Evolutionary conservation across 2,888 invertebrate genomes (phyloP), one percentile per base, ranked within the genome.

Genomic region (Baronia brevicornis): DNA sequence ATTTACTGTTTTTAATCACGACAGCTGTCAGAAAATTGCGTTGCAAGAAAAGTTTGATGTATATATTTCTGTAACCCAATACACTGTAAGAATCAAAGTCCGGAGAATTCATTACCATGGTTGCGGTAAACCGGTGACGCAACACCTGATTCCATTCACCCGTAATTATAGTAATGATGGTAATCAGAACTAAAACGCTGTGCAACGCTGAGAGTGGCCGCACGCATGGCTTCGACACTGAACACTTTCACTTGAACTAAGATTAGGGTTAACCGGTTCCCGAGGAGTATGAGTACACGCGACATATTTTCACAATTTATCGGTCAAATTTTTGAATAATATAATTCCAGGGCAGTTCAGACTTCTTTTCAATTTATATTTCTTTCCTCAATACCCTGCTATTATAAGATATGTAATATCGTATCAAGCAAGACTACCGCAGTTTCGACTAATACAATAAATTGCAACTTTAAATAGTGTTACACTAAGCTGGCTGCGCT

Each of bases 81-180:
- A n/a, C n/a, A 17, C 8, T 27, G 10, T 28, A 33, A 33, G 12
- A 21, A 11, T 7, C 2, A 7, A 12, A 2, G 18, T 5, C 17
- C 28, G 22, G 12, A 15, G 18, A 33, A 28, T 15, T 33, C 17
- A 28, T 28, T 33, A 23, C 28, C 20, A 14, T 29, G 17, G 24
- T 27, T 22, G 11, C 20, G 23, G 9, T 18, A 23, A 33, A 28
- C 18, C 12, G 19, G 14, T 51, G 46, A 51, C 47, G 47, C 41
- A 51, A 56, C 46, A 57, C 54, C 41, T 49, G 45, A 52, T 51
- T 41, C 47, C 33, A 43, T 47, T 45, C 43, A 44, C 40, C 44
- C 43, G 47, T 50, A 48, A 60, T 60, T 54, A 58, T 43, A 37
- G 43, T 63, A 60, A 64, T 66, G 44, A 53, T 49, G 48, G 58